phyloP scores from a whole-genome alignment of 2,113 vertebrate genomes.

The Kryptolebias marmoratus region DNA sequence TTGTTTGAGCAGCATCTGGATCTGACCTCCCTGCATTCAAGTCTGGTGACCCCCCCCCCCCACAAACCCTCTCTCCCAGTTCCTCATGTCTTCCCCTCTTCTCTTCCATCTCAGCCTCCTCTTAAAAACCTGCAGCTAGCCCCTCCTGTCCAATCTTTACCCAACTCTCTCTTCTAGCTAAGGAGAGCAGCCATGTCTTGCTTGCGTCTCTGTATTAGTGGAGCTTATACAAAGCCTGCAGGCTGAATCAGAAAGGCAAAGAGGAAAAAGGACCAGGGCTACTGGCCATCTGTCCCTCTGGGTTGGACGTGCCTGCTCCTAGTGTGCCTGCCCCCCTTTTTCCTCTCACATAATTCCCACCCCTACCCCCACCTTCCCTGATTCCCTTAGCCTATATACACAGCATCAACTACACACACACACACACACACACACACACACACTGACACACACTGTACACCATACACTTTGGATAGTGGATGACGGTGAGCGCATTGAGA shows the following conservation, averaged over 20 bases:
- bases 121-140: constrained; percentile 57
- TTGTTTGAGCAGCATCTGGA: constrained; percentile 94
- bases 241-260: constrained; percentile 84
- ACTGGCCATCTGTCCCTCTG: constrained; percentile 90
- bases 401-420: constrained; percentile 66
- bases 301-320: constrained; percentile 77
- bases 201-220: constrained; percentile 80
- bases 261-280: constrained; percentile 76
- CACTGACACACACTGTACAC: constrained; percentile 62
- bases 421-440: constrained; percentile 48
- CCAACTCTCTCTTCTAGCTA: constrained; percentile 32
- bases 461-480: constrained; percentile 59
- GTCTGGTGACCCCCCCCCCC: constrained; percentile 79
- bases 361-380: constrained; percentile 71
- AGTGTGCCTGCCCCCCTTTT: constrained; percentile 57
- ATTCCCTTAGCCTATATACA: constrained; percentile 76
- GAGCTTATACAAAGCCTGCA: constrained; percentile 86
- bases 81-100: constrained; percentile 60
- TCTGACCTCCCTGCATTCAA: constrained; percentile 87
- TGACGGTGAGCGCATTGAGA: constrained; percentile 34
- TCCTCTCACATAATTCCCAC: constrained; percentile 71
- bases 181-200: constrained; percentile 76
- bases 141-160: constrained; percentile 63
- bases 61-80: constrained; percentile 5
- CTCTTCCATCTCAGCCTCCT: constrained; percentile 62